Conservation (phyloP, 2,888 invertebrate genomes). For the Kryphioiulus occultus region DNA sequence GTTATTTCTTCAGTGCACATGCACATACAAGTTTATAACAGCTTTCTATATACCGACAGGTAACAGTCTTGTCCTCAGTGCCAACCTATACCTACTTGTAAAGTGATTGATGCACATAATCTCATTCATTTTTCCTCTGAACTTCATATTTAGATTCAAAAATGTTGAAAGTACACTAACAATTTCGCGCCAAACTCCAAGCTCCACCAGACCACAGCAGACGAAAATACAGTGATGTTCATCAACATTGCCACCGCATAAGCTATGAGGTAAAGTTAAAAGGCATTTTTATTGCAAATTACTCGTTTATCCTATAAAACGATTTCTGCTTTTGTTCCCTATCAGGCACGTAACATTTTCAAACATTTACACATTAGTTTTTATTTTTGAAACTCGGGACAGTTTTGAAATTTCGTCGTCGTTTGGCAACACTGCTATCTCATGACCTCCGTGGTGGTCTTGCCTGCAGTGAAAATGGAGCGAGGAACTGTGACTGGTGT, state of each 20-base stretch:
- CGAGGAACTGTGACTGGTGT: neutral
- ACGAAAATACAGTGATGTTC: neutral
- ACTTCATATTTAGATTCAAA: conserved; percentile 68
- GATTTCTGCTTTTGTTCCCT: no score
- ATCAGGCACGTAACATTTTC: no score
- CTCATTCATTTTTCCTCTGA: conserved; percentile 74
- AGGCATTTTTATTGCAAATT: no score
- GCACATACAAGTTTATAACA: no score
- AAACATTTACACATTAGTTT: no score
- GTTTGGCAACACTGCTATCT: neutral
- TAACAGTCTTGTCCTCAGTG: neutral
- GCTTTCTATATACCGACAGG: neutral
- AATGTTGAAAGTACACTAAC: neutral
- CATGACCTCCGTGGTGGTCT: neutral
- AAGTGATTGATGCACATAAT: conserved; percentile 74
- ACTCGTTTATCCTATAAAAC: no score
- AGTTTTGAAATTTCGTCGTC: neutral
- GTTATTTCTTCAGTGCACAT: no score
- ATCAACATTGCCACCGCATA: neutral
- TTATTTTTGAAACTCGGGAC: neutral
- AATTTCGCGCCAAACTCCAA: neutral
- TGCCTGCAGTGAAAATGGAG: conserved; percentile 5
- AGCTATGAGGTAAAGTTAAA: no score
- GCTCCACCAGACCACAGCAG: neutral
- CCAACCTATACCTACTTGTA: conserved; percentile 70